Base-by-base conservation (phyloP, 2,113 vertebrate genomes). In the Panthera leo region DNA sequence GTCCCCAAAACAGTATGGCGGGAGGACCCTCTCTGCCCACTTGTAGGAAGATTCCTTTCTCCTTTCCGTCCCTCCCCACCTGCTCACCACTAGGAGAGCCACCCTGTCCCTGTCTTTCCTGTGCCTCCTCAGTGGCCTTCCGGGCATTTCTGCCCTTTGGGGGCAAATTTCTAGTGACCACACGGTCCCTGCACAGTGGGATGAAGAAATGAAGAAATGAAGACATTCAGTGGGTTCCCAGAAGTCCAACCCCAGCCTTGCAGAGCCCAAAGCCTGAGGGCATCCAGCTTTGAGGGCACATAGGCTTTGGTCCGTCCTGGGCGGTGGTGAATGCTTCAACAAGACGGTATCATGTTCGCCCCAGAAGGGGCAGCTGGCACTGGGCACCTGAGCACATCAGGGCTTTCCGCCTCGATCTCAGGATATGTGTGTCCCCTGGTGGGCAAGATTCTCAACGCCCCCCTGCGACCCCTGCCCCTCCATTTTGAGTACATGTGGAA, bases 301-400 rank as follows among this genome's bases (percentile, higher is more conserved):
- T 0, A 12, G 23, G 31, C 7, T 2, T 8, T 5, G 14, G 53
- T 16, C 19, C 51, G 0, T 16, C 27, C 51, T 10, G 51, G 80
- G 15, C 53, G 5, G 42, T 3, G n/a, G 31, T 8, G 1, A 21
- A 15, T 3, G 19, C 68, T 16, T 36, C 10, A 12, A 7, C 31
- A 8, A 48, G 23, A 36, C 3, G 3, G 3, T 4, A 1, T 0
- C 0, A 5, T 0, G 19, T 2, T 34, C 27, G 12, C 2, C 15
- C 23, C 8, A 5, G 53, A 48, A 23, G 31, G 53, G 12, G 15
- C 25, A 1, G 5, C 1, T 7, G 11, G 68, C 23, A 31, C 5
- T 0, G 3, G 23, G 4, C 34, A 8, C 39, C 14, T 1, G 29
- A 7, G 53, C 10, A 4, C 31, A 1, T 10, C 3, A 0, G 9